Percentiles rank a stretch among this genome's conserved stretches.
These are phyloP conservation scores for Zaprionus africanus DNA, from an alignment of 1,140 invertebrate genomes.

Conservation along the genomic window DNA sequence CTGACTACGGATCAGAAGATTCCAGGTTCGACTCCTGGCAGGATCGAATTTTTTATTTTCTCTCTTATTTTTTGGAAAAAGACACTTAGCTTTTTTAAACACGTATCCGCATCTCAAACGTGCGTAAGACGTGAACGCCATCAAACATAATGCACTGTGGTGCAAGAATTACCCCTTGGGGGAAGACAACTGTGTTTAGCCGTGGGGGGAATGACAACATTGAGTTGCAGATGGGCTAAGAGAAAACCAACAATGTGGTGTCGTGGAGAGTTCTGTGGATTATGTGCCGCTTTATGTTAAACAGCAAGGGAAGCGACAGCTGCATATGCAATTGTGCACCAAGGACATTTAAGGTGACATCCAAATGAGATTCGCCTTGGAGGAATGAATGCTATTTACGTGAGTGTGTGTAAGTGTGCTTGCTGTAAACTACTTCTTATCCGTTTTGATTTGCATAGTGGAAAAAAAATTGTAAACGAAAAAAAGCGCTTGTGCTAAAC, in stretches of 20 bases:
- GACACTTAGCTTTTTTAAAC: not conserved
- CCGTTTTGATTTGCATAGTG: constrained; percentile 25
- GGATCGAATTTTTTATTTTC: constrained; percentile 84
- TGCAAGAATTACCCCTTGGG: not conserved
- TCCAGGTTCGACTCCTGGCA: constrained; percentile 90
- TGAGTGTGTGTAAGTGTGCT: not conserved
- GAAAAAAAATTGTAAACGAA: not conserved
- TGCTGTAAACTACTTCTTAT: constrained; percentile 12
- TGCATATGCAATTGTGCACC: constrained; percentile 14
- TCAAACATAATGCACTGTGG: not conserved
- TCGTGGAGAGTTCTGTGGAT: constrained; percentile 32
- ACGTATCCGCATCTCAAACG: not conserved
- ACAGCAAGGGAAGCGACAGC: constrained; percentile 7
- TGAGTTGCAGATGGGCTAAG: constrained; percentile 1
- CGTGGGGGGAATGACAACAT: not conserved
- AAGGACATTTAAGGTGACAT: constrained; percentile 43
- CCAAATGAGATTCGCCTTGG: constrained; percentile 13
- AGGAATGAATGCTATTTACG: constrained; percentile 5
- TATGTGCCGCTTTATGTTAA: constrained; percentile 33
- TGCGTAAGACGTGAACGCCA: not conserved
- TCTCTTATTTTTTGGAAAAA: not conserved
- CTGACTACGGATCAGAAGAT: constrained; percentile 90
- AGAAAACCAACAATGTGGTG: constrained; percentile 30
- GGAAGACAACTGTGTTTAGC: not conserved
- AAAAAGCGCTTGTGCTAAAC: not conserved